A percentile compares a stretch with the other conserved stretches of the same genome.
phyloP scores from a whole-genome alignment of 2,888 invertebrate species.

The Ctena decussata region DNA sequence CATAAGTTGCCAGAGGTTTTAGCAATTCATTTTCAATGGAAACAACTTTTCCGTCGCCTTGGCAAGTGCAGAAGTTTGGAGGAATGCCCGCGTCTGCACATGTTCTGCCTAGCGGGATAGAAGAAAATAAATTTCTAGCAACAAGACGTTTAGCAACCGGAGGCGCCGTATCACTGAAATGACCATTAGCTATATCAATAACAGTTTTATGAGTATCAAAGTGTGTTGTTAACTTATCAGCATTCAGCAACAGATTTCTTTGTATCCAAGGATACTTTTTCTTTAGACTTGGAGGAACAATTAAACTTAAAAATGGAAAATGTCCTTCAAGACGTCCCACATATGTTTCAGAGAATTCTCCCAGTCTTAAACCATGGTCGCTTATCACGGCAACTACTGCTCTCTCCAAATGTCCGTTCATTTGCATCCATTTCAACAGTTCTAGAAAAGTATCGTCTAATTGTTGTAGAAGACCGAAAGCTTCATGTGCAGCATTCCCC shows the following conservation, averaged over 20 bases:
- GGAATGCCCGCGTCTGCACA: constrained; percentile 92
- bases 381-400: constrained; percentile 89
- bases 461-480: constrained; percentile 92
- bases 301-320: no score
- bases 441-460: constrained; percentile 90
- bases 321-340: constrained; percentile 92
- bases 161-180: neutral
- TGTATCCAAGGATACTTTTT: constrained; percentile 90
- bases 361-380: constrained; percentile 91
- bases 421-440: constrained; percentile 88
- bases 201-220: constrained; percentile 94
- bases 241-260: constrained; percentile 90
- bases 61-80: no score
- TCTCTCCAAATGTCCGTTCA: constrained; percentile 71
- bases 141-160: no score
- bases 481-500: constrained; percentile 94
- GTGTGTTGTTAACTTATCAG: constrained; percentile 91
- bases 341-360: constrained; percentile 89
- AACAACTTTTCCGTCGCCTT: constrained; percentile 89
- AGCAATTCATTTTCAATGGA: constrained; percentile 88
- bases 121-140: no score
- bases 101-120: constrained; percentile 88
- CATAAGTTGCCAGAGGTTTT: constrained; percentile 88
- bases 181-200: constrained; percentile 88
- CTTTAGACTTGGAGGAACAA: constrained; percentile 92